A percentile compares a stretch with the other conserved stretches of the same genome.
These are phyloP conservation scores for Mycogona germanica DNA, from an alignment of 2,888 invertebrate species.

Conservation along the genomic window DNA sequence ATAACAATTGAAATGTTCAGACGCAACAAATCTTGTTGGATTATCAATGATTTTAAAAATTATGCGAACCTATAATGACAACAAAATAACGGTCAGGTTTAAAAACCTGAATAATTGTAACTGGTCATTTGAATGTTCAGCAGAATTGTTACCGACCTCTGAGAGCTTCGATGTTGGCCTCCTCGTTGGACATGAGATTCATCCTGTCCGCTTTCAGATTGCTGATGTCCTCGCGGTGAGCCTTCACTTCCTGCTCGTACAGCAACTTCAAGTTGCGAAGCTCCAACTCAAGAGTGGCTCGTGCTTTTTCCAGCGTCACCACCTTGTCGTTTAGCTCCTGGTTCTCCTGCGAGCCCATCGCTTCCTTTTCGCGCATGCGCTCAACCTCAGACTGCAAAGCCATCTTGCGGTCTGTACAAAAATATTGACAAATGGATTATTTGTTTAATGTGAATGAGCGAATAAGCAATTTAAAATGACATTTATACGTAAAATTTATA, in stretches of 20 bases:
- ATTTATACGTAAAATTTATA: too few relatives aligned
- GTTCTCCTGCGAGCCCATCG: constrained; percentile 56
- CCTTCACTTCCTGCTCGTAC: constrained; percentile 32
- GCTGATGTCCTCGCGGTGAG: constrained; percentile 53
- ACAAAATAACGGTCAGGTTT: constrained; percentile 12
- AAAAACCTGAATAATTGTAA: constrained; percentile 2
- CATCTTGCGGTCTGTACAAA: constrained; percentile 43
- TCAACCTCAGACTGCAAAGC: constrained; percentile 50
- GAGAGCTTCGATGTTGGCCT: constrained; percentile 82
- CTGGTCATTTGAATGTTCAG: too few relatives aligned
- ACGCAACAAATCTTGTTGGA: too few relatives aligned
- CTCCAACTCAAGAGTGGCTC: constrained; percentile 33
- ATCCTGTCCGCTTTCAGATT: constrained; percentile 33
- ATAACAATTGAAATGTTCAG: too few relatives aligned
- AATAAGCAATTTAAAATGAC: too few relatives aligned
- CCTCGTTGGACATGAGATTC: constrained; percentile 38
- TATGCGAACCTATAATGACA: neutral
- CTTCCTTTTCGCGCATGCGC: constrained; percentile 49
- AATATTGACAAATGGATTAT: too few relatives aligned
- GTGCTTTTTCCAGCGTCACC: constrained; percentile 66
- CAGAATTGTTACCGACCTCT: constrained; percentile 60
- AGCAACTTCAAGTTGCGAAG: constrained; percentile 29
- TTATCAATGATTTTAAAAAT: neutral
- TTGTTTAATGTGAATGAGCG: too few relatives aligned
- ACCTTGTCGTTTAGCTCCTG: constrained; percentile 65